Evolutionary conservation across 2,888 invertebrate genomes (phyloP), one percentile per base, ranked within the genome.

Genomic region (Ochropacha duplaris): DNA sequence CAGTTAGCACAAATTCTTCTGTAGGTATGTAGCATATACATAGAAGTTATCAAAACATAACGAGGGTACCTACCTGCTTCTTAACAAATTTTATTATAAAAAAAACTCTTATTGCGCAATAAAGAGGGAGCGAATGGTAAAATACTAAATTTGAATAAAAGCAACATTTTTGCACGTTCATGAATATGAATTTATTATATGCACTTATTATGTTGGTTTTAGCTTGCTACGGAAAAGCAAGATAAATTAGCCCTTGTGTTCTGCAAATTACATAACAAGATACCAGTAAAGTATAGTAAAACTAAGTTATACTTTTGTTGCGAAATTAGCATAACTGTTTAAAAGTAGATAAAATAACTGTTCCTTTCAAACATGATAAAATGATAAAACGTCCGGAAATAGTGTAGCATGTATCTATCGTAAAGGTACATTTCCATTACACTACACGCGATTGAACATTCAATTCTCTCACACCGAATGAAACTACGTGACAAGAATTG

Each of bases 401-500:
- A 63, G 58, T n/a, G n/a, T n/a, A n/a, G 59, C 61, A 64, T 59
- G 58, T 54, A 62, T 61, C 64, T 64, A 54, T 62, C 50, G 60
- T 57, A 60, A 59, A 60, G 64, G 62, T 56, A 59, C 70, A 64
- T 72, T 72, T 64, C 65, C 57, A 70, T 68, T 71, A 66, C 52
- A 56, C 62, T 70, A 68, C 68, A 68, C 56, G 59, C 62, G 57
- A 67, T 70, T 69, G 70, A 66, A 71, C 73, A 78, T 74, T 72
- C 74, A 72, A 75, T 78, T 67, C 69, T 68, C 16, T 70, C 68
- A 70, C 65, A 62, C 61, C 66, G 59, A 55, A 60, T 54, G 54
- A 60, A 54, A 57, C 39, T 71, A 80, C 79, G 81, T 80, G 81
- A 73, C 68, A 57, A 39, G 74, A 76, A 76, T 80, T 36, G 51